Evolutionary conservation across 2,113 vertebrate species (phyloP), one percentile per base, ranked within the genome.

Genomic region (Pseudorasbora parva): DNA sequence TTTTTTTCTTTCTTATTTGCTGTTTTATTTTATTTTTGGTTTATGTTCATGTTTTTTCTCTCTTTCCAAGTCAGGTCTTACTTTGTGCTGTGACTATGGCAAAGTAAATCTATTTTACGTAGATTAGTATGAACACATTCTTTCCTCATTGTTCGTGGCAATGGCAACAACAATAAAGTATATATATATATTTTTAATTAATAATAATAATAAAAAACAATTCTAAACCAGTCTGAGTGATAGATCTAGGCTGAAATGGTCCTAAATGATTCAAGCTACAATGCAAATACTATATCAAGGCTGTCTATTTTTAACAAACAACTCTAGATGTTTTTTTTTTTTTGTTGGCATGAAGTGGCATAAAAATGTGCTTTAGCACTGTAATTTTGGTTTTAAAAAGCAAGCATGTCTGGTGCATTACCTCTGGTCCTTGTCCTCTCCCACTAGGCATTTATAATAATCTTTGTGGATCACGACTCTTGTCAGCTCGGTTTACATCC

Each of bases 371-470:
- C 23, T 78, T 60, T 12, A 30, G 3, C 2, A 7, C 37, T 37
- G 37, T 8, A 27, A 80, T 33, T 30, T 66, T 12, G 49, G 59
- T 33, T 80, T 66, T 30, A 47, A 80, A 19, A 66, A 30, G 78
- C 56, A 60, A 66, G 23, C 9, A n/a, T 49, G 60, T 14, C 43
- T 69, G 66, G 66, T 21, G 19, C 37, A 68, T n/a, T 21, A 41
- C 21, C 33, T 21, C 66, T 80, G 85, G 19, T 91, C 25, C 77
- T 77, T 12, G 54, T 59, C 30, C 56, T 60, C n/a, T 43, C 33
- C 49, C 27, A 56, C 27, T 43, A 76, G 74, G 51, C 30, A 62
- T 79, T 30, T 66, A 64, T 19, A 45, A 30, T 47, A 33, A 51
- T 80, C 45, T n/a, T 27, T 47, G 25, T 66, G 60, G 43, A 80